These are phyloP conservation scores for Sitophilus oryzae DNA, from an alignment of 1,140 invertebrate genomes.

Conservation along the genomic window DNA sequence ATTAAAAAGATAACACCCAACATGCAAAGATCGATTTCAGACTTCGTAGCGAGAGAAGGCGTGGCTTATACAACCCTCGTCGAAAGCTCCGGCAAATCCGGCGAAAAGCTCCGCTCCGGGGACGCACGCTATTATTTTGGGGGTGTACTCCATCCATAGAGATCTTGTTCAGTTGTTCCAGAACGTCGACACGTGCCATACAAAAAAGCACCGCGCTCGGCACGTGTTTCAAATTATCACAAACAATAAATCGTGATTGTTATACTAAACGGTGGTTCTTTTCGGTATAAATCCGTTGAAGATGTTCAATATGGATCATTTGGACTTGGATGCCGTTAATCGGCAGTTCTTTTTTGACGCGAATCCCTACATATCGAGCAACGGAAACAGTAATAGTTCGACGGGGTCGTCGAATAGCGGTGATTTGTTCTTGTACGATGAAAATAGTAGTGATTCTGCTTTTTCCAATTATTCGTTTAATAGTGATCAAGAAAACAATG, in stretches of 20 bases:
- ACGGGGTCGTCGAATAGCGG: slow-evolving; percentile 40
- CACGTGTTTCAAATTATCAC: slow-evolving; percentile 7
- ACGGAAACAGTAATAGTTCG: slow-evolving; percentile 35
- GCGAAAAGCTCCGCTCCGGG: slow-evolving; percentile 14
- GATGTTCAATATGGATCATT: slow-evolving; percentile 49
- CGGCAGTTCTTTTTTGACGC: slow-evolving; percentile 52
- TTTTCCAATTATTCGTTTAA: slow-evolving; percentile 49
- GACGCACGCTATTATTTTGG: neutral
- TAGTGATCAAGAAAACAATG: slow-evolving; percentile 53
- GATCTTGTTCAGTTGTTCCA: slow-evolving; percentile 11
- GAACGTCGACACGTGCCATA: slow-evolving; percentile 15
- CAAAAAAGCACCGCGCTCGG: neutral
- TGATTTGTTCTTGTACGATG: slow-evolving; percentile 51
- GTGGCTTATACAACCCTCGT: slow-evolving; percentile 1
- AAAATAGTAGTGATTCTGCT: slow-evolving; percentile 50
- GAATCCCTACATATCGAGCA: slow-evolving; percentile 43
- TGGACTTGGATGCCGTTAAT: slow-evolving; percentile 50
- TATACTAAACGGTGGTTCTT: neutral
- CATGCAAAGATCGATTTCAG: slow-evolving; percentile 11
- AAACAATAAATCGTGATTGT: neutral
- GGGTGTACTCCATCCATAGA: slow-evolving; percentile 1
- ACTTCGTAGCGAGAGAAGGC: slow-evolving; percentile 14
- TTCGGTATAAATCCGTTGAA: neutral
- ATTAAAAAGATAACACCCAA: neutral
- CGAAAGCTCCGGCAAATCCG: slow-evolving; percentile 17